Conservation (phyloP, 2,888 invertebrate species). For the Sycophila texana region DNA sequence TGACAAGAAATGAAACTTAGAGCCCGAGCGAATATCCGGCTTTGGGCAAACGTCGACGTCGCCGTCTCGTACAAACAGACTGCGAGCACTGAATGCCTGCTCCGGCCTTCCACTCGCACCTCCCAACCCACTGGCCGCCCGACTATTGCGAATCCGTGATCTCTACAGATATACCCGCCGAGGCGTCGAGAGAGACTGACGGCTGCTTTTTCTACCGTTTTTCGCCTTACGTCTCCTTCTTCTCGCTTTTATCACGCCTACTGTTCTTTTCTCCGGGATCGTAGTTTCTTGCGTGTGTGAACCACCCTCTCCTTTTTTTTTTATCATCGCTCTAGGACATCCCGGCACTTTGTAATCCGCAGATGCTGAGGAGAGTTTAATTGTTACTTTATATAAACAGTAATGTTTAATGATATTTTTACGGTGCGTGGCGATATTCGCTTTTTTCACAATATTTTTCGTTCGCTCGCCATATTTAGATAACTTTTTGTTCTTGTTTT, state of each 20-base stretch:
- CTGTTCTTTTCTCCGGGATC: constrained; percentile 1
- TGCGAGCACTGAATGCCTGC: constrained; percentile 8
- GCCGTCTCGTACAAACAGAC: constrained; percentile 35
- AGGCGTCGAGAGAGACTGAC: background rate
- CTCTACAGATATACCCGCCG: background rate
- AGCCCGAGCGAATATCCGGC: constrained; percentile 33
- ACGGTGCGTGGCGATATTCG: too few species aligned
- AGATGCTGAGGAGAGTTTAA: too few species aligned
- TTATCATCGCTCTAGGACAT: background rate
- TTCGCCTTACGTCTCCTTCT: constrained; percentile 27
- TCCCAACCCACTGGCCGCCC: background rate
- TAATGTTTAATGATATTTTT: too few species aligned
- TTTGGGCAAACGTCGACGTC: constrained; percentile 4
- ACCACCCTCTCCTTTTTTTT: background rate
- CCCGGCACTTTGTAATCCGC: too few species aligned
- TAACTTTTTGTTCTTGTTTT: background rate
- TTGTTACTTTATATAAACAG: too few species aligned
- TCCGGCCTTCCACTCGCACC: background rate
- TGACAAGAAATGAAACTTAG: constrained; percentile 35
- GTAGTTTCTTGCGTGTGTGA: background rate
- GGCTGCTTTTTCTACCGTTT: constrained; percentile 14
- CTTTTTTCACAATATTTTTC: too few species aligned
- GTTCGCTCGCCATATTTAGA: background rate
- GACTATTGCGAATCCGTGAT: constrained; percentile 16
- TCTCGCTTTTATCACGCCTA: constrained; percentile 18